These are phyloP conservation scores for Tyria jacobaeae DNA, from an alignment of 2,888 invertebrate species.

Conservation along the genomic window DNA sequence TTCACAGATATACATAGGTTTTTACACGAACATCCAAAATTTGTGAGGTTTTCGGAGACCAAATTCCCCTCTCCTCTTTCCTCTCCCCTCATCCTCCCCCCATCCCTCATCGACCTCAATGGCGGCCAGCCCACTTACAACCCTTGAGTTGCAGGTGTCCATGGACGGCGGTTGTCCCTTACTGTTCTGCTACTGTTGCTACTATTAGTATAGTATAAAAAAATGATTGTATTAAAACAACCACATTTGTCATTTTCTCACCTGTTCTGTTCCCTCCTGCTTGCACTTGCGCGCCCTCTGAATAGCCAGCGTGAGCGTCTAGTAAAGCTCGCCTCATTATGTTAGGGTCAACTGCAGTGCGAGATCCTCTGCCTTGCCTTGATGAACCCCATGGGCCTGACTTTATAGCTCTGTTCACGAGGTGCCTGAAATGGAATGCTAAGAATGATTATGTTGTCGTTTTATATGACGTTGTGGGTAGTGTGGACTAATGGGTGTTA, in stretches of 20 bases:
- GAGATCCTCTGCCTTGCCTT: constrained; percentile 89
- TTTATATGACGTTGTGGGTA: not conserved
- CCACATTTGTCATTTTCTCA: constrained; percentile 39
- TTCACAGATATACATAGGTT: too few species aligned
- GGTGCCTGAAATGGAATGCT: constrained; percentile 87
- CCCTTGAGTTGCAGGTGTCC: too few species aligned
- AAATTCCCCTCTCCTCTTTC: too few species aligned
- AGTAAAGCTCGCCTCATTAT: constrained; percentile 90
- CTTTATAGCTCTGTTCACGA: constrained; percentile 91
- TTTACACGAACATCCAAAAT: too few species aligned
- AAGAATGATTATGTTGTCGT: not conserved
- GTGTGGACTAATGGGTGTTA: not conserved
- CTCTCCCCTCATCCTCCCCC: too few species aligned
- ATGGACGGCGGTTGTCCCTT: too few species aligned
- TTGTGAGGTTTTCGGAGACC: too few species aligned
- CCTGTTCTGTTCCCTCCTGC: constrained; percentile 71
- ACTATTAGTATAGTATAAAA: too few species aligned
- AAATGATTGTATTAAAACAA: not conserved
- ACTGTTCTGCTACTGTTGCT: too few species aligned
- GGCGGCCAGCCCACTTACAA: too few species aligned
- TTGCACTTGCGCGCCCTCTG: constrained; percentile 58
- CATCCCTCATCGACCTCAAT: too few species aligned
- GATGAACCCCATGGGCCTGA: constrained; percentile 89
- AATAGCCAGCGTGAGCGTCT: constrained; percentile 73
- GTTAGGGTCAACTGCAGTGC: constrained; percentile 89